Evolutionary conservation across 2,888 invertebrate species (phyloP), one percentile per base, ranked within the genome.

Genomic region (Campoplex capitator): DNA sequence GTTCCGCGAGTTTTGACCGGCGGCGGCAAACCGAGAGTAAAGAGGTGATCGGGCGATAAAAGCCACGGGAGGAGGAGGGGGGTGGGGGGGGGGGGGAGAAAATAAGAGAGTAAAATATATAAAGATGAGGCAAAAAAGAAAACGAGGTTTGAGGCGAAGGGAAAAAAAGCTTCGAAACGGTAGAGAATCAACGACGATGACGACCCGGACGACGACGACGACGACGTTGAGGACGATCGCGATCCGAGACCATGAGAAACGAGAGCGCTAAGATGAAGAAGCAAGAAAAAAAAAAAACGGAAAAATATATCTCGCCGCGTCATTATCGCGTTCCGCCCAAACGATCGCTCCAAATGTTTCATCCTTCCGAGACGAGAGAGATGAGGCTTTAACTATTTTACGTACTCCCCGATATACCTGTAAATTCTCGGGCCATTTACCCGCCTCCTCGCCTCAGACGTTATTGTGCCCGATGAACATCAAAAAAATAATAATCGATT

Each of bases 291-390:
- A 23, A 23, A 23, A 23, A 23, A n/a, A n/a, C n/a, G 23, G 23
- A 84, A 84, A 71, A 86, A 80, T 6, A 80, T 6, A 62, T 62
- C 32, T 70, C 68, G 76, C 65, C 65, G 74, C 75, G 84, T 89
- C 87, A 89, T 89, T 89, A 88, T 85, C 88, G 78, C 83, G 88
- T 89, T 89, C 88, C 88, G 85, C 88, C 85, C 86, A 86, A 88
- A 88, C 84, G 88, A 88, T 86, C 84, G 28, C 84, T 74, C 75
- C 79, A 84, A 89, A 85, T 88, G 81, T 78, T 89, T 54, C 16
- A 65, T 32, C 71, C 51, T 65, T 45, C 70, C 70, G 75, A 79
- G 75, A 78, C 51, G 35, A 3, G 38, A 38, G 38, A 6, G 38
- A 23, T 23, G 38, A 38, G 73, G 32, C 68, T 51, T 51, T 11